Percentiles rank a stretch among this genome's conserved stretches.
Evolutionary conservation across 2,797 vertebrate species (phyloP).

Genomic region (Simalia tracyae): DNA sequence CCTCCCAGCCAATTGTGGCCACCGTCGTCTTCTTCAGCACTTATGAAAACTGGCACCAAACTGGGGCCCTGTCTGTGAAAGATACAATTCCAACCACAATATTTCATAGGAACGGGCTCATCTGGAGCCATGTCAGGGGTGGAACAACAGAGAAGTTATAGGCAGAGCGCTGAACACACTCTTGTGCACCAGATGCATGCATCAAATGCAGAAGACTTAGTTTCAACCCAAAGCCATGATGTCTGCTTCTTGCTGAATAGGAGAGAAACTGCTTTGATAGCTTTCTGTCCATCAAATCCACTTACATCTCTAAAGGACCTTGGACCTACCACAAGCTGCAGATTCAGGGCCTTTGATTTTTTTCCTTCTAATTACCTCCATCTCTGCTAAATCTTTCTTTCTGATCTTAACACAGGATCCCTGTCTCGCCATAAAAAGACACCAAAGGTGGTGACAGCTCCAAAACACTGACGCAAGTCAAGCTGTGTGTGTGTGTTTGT

Average conservation of each 20-base stretch:
- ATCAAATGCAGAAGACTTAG: neutral
- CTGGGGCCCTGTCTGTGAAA: neutral
- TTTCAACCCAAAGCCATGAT: neutral
- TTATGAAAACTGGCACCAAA: neutral
- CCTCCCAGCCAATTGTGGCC: neutral
- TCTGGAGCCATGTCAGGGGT: neutral
- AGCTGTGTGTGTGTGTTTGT: neutral
- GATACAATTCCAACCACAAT: neutral
- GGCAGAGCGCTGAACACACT: neutral
- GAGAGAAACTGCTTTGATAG: slow-evolving; percentile 10
- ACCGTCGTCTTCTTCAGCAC: neutral
- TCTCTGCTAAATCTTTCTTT: slow-evolving; percentile 1
- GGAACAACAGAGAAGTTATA: neutral
- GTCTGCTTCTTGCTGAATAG: neutral
- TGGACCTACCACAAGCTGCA: neutral
- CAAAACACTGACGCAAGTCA: neutral
- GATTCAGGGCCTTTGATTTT: slow-evolving; percentile 8
- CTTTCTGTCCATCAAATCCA: neutral
- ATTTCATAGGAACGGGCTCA: neutral
- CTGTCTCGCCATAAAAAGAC: neutral
- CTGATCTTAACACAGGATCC: slow-evolving; percentile 7
- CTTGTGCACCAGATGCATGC: neutral
- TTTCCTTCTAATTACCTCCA: neutral
- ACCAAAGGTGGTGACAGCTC: neutral
- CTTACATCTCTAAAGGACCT: neutral